These are phyloP conservation scores for Symphodus melops DNA, from an alignment of 2,113 vertebrate species.

Conservation along the genomic window DNA sequence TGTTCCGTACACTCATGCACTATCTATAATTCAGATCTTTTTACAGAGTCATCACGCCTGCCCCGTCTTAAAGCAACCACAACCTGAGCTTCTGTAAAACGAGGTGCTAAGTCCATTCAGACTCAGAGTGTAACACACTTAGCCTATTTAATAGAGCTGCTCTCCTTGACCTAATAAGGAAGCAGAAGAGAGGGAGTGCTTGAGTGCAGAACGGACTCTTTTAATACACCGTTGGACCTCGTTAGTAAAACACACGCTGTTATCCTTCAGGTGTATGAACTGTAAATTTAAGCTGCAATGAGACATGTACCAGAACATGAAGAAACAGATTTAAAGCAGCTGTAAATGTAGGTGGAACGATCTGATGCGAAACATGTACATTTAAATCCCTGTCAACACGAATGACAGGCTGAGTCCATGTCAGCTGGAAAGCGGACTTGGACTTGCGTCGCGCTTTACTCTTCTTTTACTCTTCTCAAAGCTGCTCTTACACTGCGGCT, in stretches of 20 bases:
- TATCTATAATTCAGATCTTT: constrained; percentile 72
- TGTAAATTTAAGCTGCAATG: neutral
- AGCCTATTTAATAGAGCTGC: constrained; percentile 57
- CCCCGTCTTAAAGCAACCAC: constrained; percentile 60
- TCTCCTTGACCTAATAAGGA: constrained; percentile 67
- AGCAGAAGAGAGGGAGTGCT: constrained; percentile 26
- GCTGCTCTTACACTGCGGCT: too few species aligned
- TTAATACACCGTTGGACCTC: neutral
- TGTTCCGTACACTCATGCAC: constrained; percentile 51
- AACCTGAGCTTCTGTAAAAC: constrained; percentile 59
- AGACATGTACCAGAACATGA: neutral
- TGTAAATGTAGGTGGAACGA: neutral
- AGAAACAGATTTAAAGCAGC: neutral
- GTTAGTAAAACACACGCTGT: neutral
- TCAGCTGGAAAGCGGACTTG: neutral
- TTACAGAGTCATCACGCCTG: constrained; percentile 59
- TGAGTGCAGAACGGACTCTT: constrained; percentile 2
- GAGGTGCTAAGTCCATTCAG: constrained; percentile 45
- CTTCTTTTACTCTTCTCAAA: too few species aligned
- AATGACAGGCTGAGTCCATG: neutral
- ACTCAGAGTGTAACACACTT: constrained; percentile 45
- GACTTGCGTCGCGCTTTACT: too few species aligned
- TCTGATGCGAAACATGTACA: neutral
- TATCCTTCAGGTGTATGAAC: neutral
- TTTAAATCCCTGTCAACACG: neutral